Percentiles rank a stretch among this genome's conserved stretches.
phyloP scores from a whole-genome alignment of 1,140 invertebrate genomes.

The Anthonomus grandis region DNA sequence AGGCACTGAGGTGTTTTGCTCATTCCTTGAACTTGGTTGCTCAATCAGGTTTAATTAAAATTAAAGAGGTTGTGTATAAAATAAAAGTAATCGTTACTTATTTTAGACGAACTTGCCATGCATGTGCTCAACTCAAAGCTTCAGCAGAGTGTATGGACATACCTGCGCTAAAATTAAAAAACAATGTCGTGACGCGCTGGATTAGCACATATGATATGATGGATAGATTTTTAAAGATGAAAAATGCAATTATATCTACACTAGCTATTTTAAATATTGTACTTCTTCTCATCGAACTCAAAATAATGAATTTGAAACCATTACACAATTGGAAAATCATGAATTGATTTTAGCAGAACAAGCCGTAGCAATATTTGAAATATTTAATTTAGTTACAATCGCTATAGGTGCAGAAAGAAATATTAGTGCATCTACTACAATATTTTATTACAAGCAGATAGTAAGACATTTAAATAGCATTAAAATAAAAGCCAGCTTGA shows the following conservation, averaged over 20 bases:
- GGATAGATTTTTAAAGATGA: slow-evolving; percentile 30
- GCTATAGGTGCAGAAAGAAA: slow-evolving; percentile 36
- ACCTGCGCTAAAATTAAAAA: slow-evolving; percentile 36
- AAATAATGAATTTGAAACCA: neutral
- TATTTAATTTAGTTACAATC: slow-evolving; percentile 37
- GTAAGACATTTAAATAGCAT: slow-evolving; percentile 22
- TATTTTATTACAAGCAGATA: slow-evolving; percentile 21
- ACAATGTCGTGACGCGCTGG: slow-evolving; percentile 40
- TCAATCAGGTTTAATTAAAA: slow-evolving; percentile 5
- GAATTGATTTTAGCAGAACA: slow-evolving; percentile 16
- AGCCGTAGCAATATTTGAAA: too few relatives aligned
- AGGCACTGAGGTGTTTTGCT: slow-evolving; percentile 13
- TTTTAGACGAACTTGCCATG: slow-evolving; percentile 16
- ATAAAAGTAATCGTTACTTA: slow-evolving; percentile 6
- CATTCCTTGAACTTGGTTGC: slow-evolving; percentile 10
- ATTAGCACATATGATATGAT: slow-evolving; percentile 43
- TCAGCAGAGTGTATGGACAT: slow-evolving; percentile 21
- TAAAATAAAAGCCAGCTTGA: slow-evolving; percentile 20
- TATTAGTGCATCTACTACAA: slow-evolving; percentile 32
- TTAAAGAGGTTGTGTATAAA: slow-evolving; percentile 4
- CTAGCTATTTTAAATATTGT: slow-evolving; percentile 29
- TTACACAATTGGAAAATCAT: slow-evolving; percentile 4
- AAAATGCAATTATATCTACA: slow-evolving; percentile 36
- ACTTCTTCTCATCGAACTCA: neutral
- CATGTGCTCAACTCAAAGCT: slow-evolving; percentile 15